Conservation (phyloP, 2,113 vertebrate genomes). For the Meles meles region DNA sequence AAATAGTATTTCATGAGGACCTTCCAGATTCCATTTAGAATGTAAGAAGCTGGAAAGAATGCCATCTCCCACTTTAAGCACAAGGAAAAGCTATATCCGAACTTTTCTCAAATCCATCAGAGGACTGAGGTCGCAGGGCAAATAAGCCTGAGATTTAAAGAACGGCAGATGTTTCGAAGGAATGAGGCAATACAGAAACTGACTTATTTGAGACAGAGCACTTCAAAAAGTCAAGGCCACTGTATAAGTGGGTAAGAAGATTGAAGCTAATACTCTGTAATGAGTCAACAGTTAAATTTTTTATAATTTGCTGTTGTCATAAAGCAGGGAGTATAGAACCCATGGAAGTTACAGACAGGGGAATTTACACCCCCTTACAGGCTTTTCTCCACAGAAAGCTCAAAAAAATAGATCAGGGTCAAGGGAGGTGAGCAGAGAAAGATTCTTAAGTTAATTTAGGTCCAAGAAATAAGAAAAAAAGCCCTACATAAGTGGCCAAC, state of each 20-base stretch:
- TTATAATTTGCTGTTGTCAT: neutral
- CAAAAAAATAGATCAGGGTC: neutral
- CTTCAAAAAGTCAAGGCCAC: neutral
- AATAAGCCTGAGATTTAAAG: neutral
- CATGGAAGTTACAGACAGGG: neutral
- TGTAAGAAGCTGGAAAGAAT: neutral
- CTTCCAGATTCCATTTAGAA: neutral
- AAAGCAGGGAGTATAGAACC: neutral
- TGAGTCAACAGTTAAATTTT: neutral
- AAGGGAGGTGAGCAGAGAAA: neutral
- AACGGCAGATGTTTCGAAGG: neutral
- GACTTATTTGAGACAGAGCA: neutral
- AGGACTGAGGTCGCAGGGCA: neutral
- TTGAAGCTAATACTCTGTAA: neutral
- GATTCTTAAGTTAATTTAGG: neutral
- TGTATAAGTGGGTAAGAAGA: neutral
- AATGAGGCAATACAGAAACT: neutral
- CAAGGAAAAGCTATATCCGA: neutral
- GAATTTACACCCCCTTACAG: neutral
- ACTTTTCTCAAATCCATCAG: neutral
- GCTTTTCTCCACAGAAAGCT: neutral
- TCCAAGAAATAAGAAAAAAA: neutral
- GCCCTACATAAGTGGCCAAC: neutral
- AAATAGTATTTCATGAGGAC: neutral
- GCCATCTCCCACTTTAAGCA: neutral